Percentiles rank a stretch among this genome's conserved stretches.
Conservation (phyloP, 2,888 invertebrate species). For the Onthophagus sagittarius region DNA sequence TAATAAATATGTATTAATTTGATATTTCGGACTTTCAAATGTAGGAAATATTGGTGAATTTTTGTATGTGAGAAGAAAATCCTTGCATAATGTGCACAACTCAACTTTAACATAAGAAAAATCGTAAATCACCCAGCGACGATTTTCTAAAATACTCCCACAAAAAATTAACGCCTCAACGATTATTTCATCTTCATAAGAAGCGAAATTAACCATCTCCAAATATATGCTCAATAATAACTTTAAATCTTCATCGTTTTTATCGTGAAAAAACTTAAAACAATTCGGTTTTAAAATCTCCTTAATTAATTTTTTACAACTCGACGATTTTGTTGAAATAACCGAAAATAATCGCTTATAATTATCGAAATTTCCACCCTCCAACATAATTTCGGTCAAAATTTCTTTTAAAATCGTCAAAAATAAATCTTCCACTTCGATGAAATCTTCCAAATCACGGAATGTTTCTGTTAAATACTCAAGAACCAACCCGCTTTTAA, state of each 20-base stretch:
- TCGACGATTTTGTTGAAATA: slow-evolving; percentile 2
- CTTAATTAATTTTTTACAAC: slow-evolving; percentile 8
- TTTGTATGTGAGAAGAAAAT: too few relatives aligned
- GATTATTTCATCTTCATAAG: slow-evolving; percentile 8
- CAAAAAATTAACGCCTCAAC: too few relatives aligned
- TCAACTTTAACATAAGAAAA: too few relatives aligned
- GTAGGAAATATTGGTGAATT: too few relatives aligned
- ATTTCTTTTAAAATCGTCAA: slow-evolving; percentile 31
- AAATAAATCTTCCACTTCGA: slow-evolving; percentile 34
- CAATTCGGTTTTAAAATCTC: slow-evolving; percentile 22
- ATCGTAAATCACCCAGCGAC: too few relatives aligned
- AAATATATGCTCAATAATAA: slow-evolving; percentile 17
- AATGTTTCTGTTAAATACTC: slow-evolving; percentile 29
- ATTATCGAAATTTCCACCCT: slow-evolving; percentile 31
- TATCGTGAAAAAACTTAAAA: slow-evolving; percentile 15
- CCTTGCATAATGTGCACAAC: too few relatives aligned
- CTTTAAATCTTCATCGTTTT: slow-evolving; percentile 18
- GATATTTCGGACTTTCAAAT: too few relatives aligned
- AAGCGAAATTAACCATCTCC: slow-evolving; percentile 14
- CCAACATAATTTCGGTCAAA: slow-evolving; percentile 28
- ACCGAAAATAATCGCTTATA: slow-evolving; percentile 35
- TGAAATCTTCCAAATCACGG: slow-evolving; percentile 21
- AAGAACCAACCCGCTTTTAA: slow-evolving; percentile 36
- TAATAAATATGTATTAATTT: too few relatives aligned
- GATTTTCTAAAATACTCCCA: too few relatives aligned